Evolutionary conservation across 2,797 vertebrate genomes (phyloP).

Genomic region (Halcyon chelicuti): DNA sequence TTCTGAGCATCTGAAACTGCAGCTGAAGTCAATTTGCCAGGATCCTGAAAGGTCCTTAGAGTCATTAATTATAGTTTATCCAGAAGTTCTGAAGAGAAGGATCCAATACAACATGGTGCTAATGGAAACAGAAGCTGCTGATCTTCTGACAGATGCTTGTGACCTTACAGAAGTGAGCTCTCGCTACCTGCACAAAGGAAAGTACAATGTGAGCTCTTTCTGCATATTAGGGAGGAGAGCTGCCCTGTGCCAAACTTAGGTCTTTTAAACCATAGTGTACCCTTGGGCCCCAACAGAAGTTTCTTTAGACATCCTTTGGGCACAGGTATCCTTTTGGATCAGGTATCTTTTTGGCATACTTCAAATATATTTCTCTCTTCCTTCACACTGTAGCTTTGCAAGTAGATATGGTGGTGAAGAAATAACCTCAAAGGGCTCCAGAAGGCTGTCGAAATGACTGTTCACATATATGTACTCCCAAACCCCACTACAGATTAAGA

Average conservation of each 20-base stretch:
- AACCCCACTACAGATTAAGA: neutral
- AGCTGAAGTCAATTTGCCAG: neutral
- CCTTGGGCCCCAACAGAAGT: neutral
- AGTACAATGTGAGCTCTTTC: neutral
- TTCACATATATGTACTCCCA: neutral
- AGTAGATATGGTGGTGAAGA: neutral
- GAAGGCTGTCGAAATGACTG: neutral
- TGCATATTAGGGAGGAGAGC: neutral
- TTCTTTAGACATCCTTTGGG: neutral
- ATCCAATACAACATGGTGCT: neutral
- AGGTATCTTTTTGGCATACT: neutral
- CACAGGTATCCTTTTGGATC: neutral
- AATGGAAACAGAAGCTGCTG: neutral
- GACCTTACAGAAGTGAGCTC: neutral
- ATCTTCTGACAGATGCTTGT: accelerated
- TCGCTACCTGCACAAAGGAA: neutral
- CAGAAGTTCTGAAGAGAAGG: neutral
- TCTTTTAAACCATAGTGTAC: neutral
- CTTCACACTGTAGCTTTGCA: neutral
- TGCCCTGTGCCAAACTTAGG: neutral
- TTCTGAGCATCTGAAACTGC: neutral
- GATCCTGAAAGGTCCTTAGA: neutral
- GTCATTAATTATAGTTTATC: neutral
- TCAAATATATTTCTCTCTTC: neutral
- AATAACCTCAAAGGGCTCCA: neutral